A percentile compares a stretch with the other conserved stretches of the same genome.
Conservation (phyloP, 1,140 invertebrate genomes). For the Aphis gossypii region DNA sequence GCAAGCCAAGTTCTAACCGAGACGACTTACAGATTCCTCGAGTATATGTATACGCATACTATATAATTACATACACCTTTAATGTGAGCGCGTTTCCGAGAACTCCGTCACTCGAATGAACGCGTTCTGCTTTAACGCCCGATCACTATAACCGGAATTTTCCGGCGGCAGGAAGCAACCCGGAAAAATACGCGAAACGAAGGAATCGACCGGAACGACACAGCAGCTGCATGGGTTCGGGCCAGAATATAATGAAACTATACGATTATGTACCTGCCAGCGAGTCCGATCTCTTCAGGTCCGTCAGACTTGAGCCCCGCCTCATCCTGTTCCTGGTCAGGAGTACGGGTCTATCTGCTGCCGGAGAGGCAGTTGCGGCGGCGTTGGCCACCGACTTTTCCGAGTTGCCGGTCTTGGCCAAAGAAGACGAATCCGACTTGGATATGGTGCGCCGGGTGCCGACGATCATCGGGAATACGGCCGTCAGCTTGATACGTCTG, state of each 20-base stretch:
- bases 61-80: not conserved
- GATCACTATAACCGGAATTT: not conserved
- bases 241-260: not conserved
- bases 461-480: constrained; percentile 46
- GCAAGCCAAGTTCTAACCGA: not conserved
- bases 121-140: not conserved
- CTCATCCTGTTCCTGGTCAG: constrained; percentile 67
- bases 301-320: constrained; percentile 75
- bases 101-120: not conserved
- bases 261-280: constrained; percentile 19
- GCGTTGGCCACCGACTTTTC: constrained; percentile 60
- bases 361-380: constrained; percentile 60
- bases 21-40: not conserved
- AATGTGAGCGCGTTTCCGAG: not conserved
- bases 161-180: not conserved
- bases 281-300: constrained; percentile 58
- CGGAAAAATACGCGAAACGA: no score
- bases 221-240: not conserved
- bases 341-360: constrained; percentile 61
- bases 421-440: constrained; percentile 69
- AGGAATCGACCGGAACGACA: not conserved
- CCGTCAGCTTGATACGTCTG: constrained; percentile 43
- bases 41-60: not conserved
- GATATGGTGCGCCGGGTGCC: constrained; percentile 34
- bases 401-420: constrained; percentile 67